Conservation (phyloP, 2,888 invertebrate genomes). For the Thecophora atra region DNA sequence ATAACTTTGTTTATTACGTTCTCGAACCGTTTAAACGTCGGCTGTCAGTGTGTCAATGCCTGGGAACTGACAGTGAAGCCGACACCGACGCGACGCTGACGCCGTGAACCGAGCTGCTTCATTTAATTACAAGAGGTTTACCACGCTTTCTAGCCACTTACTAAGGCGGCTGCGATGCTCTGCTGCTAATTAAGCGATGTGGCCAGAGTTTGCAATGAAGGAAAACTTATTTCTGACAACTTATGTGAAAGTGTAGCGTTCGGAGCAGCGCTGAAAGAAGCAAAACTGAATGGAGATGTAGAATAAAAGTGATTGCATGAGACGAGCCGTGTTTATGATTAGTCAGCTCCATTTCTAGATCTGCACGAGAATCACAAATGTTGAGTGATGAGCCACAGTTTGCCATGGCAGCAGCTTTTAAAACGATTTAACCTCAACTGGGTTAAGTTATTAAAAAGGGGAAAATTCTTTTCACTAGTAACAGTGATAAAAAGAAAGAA, state of each 20-base stretch:
- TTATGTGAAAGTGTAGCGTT: too few species aligned
- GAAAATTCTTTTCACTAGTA: too few species aligned
- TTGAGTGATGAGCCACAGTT: not conserved
- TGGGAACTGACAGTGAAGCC: slow-evolving; percentile 58
- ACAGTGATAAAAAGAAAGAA: too few species aligned
- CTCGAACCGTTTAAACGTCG: slow-evolving; percentile 14
- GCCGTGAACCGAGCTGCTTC: slow-evolving; percentile 14
- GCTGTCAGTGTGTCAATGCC: slow-evolving; percentile 58
- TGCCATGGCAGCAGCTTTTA: too few species aligned
- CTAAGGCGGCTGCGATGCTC: not conserved
- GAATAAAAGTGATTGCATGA: not conserved
- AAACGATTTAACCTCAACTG: too few species aligned
- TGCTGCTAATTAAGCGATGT: not conserved
- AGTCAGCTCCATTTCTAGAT: not conserved
- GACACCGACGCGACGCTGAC: slow-evolving; percentile 47
- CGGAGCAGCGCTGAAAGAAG: not conserved
- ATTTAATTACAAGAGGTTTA: slow-evolving; percentile 35
- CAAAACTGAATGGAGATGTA: not conserved
- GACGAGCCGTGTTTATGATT: not conserved
- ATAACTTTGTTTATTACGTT: not conserved
- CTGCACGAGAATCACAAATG: not conserved
- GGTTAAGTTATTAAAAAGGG: too few species aligned
- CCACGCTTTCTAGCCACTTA: slow-evolving; percentile 33
- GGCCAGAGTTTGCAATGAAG: not conserved
- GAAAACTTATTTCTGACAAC: not conserved